phyloP scores from a whole-genome alignment of 2,797 vertebrate species.

The Sparidentex hasta region DNA sequence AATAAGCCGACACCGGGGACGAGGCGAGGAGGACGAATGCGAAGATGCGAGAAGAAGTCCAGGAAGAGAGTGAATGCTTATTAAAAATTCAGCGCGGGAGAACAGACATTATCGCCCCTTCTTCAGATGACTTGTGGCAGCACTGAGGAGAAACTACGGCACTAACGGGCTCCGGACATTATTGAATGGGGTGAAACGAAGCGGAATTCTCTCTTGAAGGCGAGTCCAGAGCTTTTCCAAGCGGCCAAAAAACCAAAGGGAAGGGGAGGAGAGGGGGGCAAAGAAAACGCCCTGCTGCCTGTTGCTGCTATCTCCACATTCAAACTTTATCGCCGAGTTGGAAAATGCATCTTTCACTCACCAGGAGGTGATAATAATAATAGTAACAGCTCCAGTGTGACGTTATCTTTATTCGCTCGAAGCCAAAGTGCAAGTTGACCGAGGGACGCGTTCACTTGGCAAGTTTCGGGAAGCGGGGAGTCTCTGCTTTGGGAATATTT shows the following conservation, averaged over 20 bases:
- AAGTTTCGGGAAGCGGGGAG: constrained; percentile 48
- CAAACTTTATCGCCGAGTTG: constrained; percentile 83
- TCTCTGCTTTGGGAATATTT: constrained; percentile 68
- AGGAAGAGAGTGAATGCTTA: constrained; percentile 63
- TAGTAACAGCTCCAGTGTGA: constrained; percentile 27
- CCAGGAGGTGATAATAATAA: constrained; percentile 51
- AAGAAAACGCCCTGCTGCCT: constrained; percentile 87
- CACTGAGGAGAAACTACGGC: constrained; percentile 52
- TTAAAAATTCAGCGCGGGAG: constrained; percentile 79
- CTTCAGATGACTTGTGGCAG: constrained; percentile 65
- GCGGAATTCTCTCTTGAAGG: constrained; percentile 38
- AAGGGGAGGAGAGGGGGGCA: constrained; percentile 72
- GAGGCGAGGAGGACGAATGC: constrained; percentile 14
- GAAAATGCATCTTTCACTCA: constrained; percentile 59
- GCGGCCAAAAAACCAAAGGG: constrained; percentile 52
- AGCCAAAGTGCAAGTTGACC: constrained; percentile 8
- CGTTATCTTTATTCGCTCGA: constrained; percentile 1
- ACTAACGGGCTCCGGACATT: constrained; percentile 22
- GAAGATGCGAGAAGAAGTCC: constrained; percentile 70
- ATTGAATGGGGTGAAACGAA: constrained; percentile 66
- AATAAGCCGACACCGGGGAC: background rate
- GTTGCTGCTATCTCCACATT: constrained; percentile 76
- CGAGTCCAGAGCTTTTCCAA: constrained; percentile 50
- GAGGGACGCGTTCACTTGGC: constrained; percentile 22
- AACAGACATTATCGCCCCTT: constrained; percentile 44